Evolutionary conservation across 1,140 invertebrate species (phyloP).

Genomic region (Papilio machaon): DNA sequence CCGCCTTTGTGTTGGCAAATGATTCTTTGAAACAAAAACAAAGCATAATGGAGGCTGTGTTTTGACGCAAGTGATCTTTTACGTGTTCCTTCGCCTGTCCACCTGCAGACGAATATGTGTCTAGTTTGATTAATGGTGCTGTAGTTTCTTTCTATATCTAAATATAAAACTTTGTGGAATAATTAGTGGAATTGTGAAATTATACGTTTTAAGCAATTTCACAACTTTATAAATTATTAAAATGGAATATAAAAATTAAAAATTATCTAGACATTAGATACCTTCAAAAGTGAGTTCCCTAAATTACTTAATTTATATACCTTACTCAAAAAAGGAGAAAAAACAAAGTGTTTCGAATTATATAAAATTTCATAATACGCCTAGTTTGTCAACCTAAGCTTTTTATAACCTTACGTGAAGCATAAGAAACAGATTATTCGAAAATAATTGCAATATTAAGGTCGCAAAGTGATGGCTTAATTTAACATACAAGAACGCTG

Average conservation of each 20-base stretch:
- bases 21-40: constrained; percentile 70
- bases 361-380: background rate
- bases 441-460: constrained; percentile 21
- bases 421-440: constrained; percentile 21
- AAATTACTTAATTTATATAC: background rate
- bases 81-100: constrained; percentile 58
- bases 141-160: background rate
- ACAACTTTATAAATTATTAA: background rate
- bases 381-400: background rate
- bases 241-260: too few relatives aligned
- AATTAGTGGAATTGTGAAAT: background rate
- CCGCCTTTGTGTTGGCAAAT: constrained; percentile 62
- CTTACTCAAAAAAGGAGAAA: too few relatives aligned
- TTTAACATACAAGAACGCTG: background rate
- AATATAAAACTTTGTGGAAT: background rate
- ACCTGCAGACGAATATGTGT: constrained; percentile 39
- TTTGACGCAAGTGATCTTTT: constrained; percentile 68
- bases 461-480: constrained; percentile 9
- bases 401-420: constrained; percentile 2
- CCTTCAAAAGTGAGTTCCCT: too few relatives aligned
- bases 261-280: too few relatives aligned
- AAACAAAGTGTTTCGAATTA: background rate
- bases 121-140: constrained; percentile 64
- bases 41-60: constrained; percentile 65
- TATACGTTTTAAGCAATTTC: background rate